Evolutionary conservation across 2,888 invertebrate genomes (phyloP).

Genomic region (Caenorhabditis sp.): DNA sequence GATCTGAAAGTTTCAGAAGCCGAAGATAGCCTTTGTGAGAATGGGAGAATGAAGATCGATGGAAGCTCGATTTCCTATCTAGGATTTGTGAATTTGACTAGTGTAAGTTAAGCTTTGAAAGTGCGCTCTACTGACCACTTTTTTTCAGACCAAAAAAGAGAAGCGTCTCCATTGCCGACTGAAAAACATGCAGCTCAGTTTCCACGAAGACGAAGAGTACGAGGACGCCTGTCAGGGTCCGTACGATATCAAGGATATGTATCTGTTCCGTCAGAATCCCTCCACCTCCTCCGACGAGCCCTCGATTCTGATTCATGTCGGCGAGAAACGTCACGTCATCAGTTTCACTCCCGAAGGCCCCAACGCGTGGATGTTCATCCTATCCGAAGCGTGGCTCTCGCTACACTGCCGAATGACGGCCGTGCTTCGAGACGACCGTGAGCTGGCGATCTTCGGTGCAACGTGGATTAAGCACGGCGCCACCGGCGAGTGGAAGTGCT

Average conservation of each 20-base stretch:
- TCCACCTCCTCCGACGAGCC: not conserved
- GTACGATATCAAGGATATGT: constrained; percentile 56
- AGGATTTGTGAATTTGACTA: constrained; percentile 53
- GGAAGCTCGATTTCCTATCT: constrained; percentile 51
- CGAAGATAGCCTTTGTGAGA: constrained; percentile 8
- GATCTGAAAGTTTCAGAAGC: not conserved
- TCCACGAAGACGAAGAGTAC: constrained; percentile 76
- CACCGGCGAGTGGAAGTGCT: constrained; percentile 70
- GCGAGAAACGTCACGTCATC: constrained; percentile 34
- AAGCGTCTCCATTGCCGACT: constrained; percentile 67
- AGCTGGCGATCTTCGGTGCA: constrained; percentile 71
- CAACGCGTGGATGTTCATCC: constrained; percentile 54
- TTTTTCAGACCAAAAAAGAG: constrained; percentile 53
- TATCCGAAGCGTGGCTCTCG: constrained; percentile 58
- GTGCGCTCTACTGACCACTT: not conserved
- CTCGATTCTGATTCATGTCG: constrained; percentile 30
- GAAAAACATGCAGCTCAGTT: constrained; percentile 74
- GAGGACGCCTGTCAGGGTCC: constrained; percentile 29
- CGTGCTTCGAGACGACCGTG: constrained; percentile 31
- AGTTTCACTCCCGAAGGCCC: constrained; percentile 53
- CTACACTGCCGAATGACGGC: constrained; percentile 31
- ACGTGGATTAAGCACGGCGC: constrained; percentile 76
- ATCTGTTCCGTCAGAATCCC: constrained; percentile 42
- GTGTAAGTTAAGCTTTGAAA: constrained; percentile 33
- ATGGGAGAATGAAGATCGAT: constrained; percentile 53